phyloP scores from a whole-genome alignment of 2,888 invertebrate genomes.

The Malacosoma neustria region DNA sequence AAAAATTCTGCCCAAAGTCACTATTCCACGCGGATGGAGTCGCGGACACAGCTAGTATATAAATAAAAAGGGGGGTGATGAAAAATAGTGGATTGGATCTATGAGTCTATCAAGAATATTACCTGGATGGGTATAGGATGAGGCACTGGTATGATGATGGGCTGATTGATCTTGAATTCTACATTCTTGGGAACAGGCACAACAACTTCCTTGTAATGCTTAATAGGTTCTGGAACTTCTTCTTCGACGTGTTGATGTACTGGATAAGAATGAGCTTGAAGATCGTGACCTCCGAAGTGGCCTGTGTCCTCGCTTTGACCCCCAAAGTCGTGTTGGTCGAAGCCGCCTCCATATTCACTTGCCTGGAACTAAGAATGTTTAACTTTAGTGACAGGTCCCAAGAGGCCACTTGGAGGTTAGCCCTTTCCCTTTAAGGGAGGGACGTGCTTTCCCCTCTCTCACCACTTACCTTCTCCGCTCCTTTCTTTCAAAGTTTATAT shows the following conservation, averaged over 20 bases:
- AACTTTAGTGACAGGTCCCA: too few relatives aligned
- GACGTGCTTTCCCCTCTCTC: too few relatives aligned
- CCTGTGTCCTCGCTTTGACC: constrained; percentile 12
- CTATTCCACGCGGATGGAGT: too few relatives aligned
- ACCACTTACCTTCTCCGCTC: too few relatives aligned
- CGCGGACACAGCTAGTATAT: too few relatives aligned
- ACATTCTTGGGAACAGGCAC: constrained; percentile 78
- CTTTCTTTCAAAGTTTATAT: too few relatives aligned
- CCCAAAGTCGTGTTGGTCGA: constrained; percentile 22
- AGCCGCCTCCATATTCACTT: constrained; percentile 42
- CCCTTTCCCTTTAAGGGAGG: too few relatives aligned
- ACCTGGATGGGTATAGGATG: constrained; percentile 81
- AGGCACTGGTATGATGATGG: constrained; percentile 72
- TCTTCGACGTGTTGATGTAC: constrained; percentile 80
- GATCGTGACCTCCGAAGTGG: constrained; percentile 40
- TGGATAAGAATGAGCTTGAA: constrained; percentile 65
- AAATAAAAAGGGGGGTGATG: too few relatives aligned
- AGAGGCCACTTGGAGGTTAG: too few relatives aligned
- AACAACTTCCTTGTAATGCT: constrained; percentile 80
- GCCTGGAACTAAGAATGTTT: constrained; percentile 43
- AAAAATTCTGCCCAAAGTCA: too few relatives aligned
- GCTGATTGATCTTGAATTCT: constrained; percentile 74
- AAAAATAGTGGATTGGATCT: too few relatives aligned
- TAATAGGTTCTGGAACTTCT: constrained; percentile 79
- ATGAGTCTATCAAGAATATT: too few relatives aligned